These are phyloP conservation scores for Xestia sexstrigata DNA, from an alignment of 2,888 invertebrate genomes.

Conservation along the genomic window DNA sequence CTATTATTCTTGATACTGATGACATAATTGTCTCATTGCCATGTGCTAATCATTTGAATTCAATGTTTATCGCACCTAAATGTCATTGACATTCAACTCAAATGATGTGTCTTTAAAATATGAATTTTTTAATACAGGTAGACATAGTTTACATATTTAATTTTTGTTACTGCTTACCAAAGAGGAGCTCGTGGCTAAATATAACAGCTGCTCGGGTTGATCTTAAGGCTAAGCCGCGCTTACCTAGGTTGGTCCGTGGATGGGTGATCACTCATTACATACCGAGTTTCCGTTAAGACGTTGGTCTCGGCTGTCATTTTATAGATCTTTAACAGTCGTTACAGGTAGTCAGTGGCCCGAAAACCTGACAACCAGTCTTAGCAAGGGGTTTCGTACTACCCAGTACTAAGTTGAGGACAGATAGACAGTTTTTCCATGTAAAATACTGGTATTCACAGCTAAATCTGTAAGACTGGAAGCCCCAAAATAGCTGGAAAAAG, in stretches of 20 bases:
- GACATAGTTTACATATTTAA: not conserved
- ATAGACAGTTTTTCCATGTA: too few relatives aligned
- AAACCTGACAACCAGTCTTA: too few relatives aligned
- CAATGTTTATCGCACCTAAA: not conserved
- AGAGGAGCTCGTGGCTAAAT: not conserved
- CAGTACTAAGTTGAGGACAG: too few relatives aligned
- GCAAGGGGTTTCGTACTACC: too few relatives aligned
- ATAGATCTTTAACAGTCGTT: too few relatives aligned
- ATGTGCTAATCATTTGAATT: constrained; percentile 3
- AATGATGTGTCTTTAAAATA: not conserved
- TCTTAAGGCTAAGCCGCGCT: not conserved
- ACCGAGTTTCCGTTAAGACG: too few relatives aligned
- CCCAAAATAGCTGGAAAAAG: not conserved
- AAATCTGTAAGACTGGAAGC: not conserved
- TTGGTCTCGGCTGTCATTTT: too few relatives aligned
- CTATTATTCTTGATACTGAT: not conserved
- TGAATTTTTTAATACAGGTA: not conserved
- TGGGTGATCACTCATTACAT: too few relatives aligned
- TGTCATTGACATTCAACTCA: constrained; percentile 12
- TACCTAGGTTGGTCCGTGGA: not conserved
- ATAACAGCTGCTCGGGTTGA: not conserved
- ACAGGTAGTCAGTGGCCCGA: too few relatives aligned
- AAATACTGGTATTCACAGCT: not conserved
- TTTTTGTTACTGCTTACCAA: not conserved
- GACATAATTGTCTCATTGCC: not conserved